A percentile compares a stretch with the other conserved stretches of the same genome.
These are phyloP conservation scores for Papilio aristodemus DNA, from an alignment of 1,140 invertebrate genomes.

Conservation along the genomic window DNA sequence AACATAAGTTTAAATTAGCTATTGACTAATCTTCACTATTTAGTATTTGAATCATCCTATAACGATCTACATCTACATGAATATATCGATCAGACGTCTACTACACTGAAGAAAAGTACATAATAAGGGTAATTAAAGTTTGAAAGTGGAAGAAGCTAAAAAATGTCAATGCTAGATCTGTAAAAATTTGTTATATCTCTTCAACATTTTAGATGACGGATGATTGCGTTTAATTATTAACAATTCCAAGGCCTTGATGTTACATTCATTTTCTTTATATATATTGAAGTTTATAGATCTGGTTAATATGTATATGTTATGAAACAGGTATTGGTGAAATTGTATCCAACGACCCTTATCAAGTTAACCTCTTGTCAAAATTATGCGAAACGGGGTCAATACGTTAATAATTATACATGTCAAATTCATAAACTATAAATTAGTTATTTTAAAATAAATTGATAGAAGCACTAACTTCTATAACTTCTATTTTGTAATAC, in stretches of 20 bases:
- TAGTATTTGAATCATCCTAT: too few relatives aligned
- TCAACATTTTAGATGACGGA: neutral
- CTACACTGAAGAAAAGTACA: constrained; percentile 1
- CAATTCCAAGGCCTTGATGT: too few relatives aligned
- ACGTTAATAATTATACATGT: neutral
- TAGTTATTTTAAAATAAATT: neutral
- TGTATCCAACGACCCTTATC: constrained; percentile 17
- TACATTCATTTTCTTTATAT: too few relatives aligned
- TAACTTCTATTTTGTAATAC: too few relatives aligned
- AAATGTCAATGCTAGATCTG: neutral
- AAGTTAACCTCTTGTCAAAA: constrained; percentile 19
- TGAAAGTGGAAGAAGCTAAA: neutral
- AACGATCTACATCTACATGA: too few relatives aligned
- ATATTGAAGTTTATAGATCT: too few relatives aligned
- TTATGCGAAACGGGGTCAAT: neutral
- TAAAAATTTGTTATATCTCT: neutral
- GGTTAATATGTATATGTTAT: neutral
- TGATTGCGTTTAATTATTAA: neutral
- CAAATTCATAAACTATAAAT: constrained; percentile 1
- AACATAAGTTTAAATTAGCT: too few relatives aligned
- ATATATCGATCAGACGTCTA: neutral
- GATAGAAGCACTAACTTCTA: too few relatives aligned
- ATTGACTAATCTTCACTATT: too few relatives aligned
- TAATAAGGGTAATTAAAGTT: constrained; percentile 2
- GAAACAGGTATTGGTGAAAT: neutral